phyloP scores from a whole-genome alignment of 2,888 invertebrate species.

The Bimastos eiseni region DNA sequence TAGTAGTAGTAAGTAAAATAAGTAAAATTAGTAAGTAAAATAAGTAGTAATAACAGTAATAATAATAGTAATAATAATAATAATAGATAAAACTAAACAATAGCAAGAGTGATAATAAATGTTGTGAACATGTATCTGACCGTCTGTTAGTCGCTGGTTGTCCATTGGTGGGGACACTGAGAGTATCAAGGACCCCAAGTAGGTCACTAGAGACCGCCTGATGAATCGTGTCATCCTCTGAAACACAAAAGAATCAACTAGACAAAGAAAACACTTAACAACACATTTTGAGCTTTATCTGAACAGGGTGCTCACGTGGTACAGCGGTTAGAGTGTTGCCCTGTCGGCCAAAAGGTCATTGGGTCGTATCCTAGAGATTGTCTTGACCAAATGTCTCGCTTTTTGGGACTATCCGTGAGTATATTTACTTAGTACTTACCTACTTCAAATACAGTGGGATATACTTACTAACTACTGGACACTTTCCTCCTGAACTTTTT shows the following conservation, averaged over 20 bases:
- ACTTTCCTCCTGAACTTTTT: conserved; percentile 34
- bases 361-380: too few relatives aligned
- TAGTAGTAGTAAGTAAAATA: too few relatives aligned
- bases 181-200: background rate
- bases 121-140: background rate
- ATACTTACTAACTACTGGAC: conserved; percentile 44
- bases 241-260: background rate
- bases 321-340: too few relatives aligned
- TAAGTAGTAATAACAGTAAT: too few relatives aligned
- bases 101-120: background rate
- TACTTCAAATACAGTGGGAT: background rate
- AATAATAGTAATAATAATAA: background rate
- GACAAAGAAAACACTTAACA: background rate
- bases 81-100: background rate
- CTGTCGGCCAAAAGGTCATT: too few relatives aligned
- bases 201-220: background rate
- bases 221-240: background rate
- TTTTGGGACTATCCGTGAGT: too few relatives aligned
- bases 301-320: too few relatives aligned
- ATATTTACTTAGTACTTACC: too few relatives aligned
- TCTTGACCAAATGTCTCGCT: too few relatives aligned
- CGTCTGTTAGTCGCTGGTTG: background rate
- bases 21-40: too few relatives aligned
- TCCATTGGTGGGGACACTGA: background rate
- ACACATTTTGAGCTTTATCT: background rate